phyloP scores from a whole-genome alignment of 2,888 invertebrate genomes.

The Choreutis nemorana region DNA sequence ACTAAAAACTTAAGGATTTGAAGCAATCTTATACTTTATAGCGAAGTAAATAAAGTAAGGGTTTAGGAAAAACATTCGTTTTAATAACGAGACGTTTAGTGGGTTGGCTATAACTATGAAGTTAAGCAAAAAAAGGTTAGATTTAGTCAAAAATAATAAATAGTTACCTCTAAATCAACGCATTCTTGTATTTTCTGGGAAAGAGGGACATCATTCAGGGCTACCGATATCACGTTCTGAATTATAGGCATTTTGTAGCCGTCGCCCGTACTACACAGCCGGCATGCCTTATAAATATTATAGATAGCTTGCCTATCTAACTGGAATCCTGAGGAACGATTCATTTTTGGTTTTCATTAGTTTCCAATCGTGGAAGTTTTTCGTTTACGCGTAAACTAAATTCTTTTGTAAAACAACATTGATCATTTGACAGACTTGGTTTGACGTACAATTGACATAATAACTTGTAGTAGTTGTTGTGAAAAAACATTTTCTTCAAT shows the following conservation, averaged over 20 bases:
- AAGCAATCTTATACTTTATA: too few relatives aligned
- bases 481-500: too few relatives aligned
- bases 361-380: too few relatives aligned
- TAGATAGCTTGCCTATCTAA: conserved; percentile 43
- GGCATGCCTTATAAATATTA: conserved; percentile 53
- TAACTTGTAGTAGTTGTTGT: too few relatives aligned
- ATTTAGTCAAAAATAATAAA: conserved; percentile 1
- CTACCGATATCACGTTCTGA: conserved; percentile 37
- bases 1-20: too few relatives aligned
- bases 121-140: background rate
- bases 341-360: too few relatives aligned
- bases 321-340: conserved; percentile 25
- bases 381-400: too few relatives aligned
- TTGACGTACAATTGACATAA: too few relatives aligned
- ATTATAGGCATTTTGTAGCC: conserved; percentile 63
- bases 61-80: background rate
- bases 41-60: background rate
- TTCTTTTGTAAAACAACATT: too few relatives aligned
- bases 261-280: conserved; percentile 53
- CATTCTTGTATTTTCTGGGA: conserved; percentile 52
- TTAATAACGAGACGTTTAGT: background rate
- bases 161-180: conserved; percentile 48
- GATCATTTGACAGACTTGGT: too few relatives aligned
- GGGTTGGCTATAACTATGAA: too few relatives aligned
- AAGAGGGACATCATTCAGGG: conserved; percentile 33